Percentiles rank a stretch among this genome's conserved stretches.
Evolutionary conservation across 2,113 vertebrate genomes (phyloP).

Genomic region (Sclerurus mexicanus): DNA sequence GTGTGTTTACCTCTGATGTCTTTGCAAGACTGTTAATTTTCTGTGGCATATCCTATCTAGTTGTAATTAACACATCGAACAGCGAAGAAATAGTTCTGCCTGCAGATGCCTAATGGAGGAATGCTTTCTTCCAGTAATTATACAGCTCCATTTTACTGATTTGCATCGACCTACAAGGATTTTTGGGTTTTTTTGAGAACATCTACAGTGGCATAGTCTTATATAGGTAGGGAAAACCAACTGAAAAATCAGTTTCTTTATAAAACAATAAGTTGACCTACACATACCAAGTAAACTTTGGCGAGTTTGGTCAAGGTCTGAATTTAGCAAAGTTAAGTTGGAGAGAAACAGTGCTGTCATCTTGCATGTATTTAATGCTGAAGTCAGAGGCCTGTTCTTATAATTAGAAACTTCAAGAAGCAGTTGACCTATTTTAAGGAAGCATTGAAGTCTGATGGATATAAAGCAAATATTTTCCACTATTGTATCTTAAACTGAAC

Average conservation of each 20-base stretch:
- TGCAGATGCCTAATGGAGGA: constrained; percentile 72
- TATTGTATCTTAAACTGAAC: neutral
- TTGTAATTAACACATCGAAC: constrained; percentile 81
- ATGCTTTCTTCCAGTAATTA: constrained; percentile 70
- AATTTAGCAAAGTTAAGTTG: constrained; percentile 2
- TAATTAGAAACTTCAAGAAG: constrained; percentile 64
- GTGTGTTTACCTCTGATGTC: constrained; percentile 79
- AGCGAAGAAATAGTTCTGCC: constrained; percentile 60
- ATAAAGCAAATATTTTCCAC: constrained; percentile 33
- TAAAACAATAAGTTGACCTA: neutral
- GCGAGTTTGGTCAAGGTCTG: neutral
- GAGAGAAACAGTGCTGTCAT: constrained; percentile 1
- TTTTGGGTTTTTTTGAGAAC: neutral
- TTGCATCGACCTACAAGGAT: constrained; percentile 44
- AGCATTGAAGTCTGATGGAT: neutral
- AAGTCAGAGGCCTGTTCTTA: constrained; percentile 35
- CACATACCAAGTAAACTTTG: neutral
- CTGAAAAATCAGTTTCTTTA: neutral
- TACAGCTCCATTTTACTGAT: constrained; percentile 36
- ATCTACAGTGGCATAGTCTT: neutral
- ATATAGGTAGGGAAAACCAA: neutral
- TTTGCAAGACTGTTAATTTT: constrained; percentile 80
- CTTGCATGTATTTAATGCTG: neutral
- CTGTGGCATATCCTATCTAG: constrained; percentile 73
- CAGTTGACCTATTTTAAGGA: constrained; percentile 35